These are phyloP conservation scores for Camptogramma bilineatum DNA, from an alignment of 2,888 invertebrate genomes.

Conservation along the genomic window DNA sequence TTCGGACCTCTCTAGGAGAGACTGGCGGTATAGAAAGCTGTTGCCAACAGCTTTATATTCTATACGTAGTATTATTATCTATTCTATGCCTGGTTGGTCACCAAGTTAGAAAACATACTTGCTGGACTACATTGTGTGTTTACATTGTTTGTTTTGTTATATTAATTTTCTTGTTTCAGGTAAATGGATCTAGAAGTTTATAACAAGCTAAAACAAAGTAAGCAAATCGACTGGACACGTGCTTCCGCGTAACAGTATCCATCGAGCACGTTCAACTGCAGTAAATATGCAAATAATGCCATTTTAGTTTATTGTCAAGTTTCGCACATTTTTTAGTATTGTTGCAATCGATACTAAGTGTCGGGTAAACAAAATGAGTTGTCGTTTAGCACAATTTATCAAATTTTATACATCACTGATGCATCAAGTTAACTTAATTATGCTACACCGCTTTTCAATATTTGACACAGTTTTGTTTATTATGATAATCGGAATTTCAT, in stretches of 20 bases:
- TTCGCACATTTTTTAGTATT: conserved; percentile 14
- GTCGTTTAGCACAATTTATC: background rate
- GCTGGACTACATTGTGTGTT: too few relatives aligned
- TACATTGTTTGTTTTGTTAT: background rate
- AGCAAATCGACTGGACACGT: background rate
- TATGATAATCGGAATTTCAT: too few relatives aligned
- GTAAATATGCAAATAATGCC: background rate
- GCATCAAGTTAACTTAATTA: too few relatives aligned
- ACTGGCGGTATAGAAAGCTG: too few relatives aligned
- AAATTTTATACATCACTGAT: background rate
- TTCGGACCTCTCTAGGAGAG: too few relatives aligned
- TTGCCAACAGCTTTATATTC: too few relatives aligned
- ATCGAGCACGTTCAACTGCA: background rate
- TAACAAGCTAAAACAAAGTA: background rate
- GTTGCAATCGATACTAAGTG: conserved; percentile 12
- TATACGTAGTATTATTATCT: too few relatives aligned
- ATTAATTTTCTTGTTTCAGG: background rate
- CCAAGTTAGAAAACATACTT: too few relatives aligned
- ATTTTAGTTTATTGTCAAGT: conserved; percentile 6
- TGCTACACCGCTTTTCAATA: too few relatives aligned
- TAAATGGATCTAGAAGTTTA: background rate
- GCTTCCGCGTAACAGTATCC: background rate
- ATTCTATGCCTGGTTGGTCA: too few relatives aligned
- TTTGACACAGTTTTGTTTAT: too few relatives aligned
- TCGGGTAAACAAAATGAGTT: conserved; percentile 9